Conservation (phyloP, 2,888 invertebrate species). For the Apoderus coryli region DNA sequence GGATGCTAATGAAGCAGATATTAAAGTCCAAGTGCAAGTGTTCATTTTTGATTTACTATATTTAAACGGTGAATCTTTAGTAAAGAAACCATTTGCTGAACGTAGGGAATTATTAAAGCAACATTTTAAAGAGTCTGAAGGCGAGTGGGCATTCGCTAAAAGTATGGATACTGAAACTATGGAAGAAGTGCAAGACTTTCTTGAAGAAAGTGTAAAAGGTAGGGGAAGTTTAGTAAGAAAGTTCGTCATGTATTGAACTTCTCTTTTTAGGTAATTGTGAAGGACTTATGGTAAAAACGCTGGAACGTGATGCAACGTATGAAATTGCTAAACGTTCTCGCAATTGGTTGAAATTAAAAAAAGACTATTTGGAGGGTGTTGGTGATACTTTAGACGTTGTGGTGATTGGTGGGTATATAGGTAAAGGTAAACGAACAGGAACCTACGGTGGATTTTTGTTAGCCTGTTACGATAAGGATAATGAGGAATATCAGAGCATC, state of each 20-base stretch:
- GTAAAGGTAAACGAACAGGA: constrained; percentile 87
- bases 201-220: constrained; percentile 89
- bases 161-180: constrained; percentile 65
- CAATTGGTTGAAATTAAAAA: constrained; percentile 94
- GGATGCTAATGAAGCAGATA: constrained; percentile 60
- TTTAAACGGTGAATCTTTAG: constrained; percentile 75
- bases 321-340: constrained; percentile 92
- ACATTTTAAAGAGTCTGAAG: constrained; percentile 55
- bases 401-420: constrained; percentile 87
- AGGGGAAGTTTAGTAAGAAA: neutral
- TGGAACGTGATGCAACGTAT: constrained; percentile 79
- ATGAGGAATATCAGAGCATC: constrained; percentile 84
- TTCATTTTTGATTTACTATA: constrained; percentile 94
- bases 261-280: constrained; percentile 72
- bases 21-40: constrained; percentile 72
- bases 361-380: constrained; percentile 92
- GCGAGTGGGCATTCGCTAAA: constrained; percentile 81
- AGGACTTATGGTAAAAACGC: constrained; percentile 96
- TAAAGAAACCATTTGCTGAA: constrained; percentile 57
- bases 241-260: neutral
- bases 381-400: constrained; percentile 95
- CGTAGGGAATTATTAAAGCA: constrained; percentile 59
- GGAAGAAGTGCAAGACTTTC: constrained; percentile 86
- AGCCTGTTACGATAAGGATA: constrained; percentile 79
- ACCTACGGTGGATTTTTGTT: constrained; percentile 89